Percentiles rank a stretch among this genome's conserved stretches.
These are phyloP conservation scores for Mixornis gularis DNA, from an alignment of 2,113 vertebrate genomes.

Conservation along the genomic window DNA sequence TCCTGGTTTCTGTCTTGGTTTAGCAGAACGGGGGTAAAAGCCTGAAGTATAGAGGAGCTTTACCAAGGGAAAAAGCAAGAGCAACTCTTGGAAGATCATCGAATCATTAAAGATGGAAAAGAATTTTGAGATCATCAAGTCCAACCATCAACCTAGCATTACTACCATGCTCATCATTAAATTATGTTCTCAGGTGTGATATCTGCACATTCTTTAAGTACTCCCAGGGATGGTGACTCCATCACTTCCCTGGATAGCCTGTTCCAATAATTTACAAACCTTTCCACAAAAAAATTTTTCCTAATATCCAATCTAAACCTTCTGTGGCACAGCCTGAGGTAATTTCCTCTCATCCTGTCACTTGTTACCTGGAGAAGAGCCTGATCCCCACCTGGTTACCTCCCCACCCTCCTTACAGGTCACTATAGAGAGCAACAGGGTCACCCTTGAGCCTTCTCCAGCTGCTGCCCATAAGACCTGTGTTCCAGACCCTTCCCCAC, in stretches of 20 bases:
- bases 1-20: not conserved
- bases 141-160: not conserved
- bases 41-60: not conserved
- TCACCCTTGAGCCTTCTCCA: not conserved
- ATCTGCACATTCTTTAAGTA: accelerated
- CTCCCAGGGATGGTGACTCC: not conserved
- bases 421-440: accelerated
- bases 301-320: not conserved
- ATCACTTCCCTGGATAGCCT: not conserved
- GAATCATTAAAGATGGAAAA: not conserved
- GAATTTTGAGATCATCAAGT: not conserved
- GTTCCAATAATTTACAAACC: not conserved
- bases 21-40: not conserved
- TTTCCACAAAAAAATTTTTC: not conserved
- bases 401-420: not conserved
- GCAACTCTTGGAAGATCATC: not conserved
- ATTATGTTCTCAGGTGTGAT: not conserved
- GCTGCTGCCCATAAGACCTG: not conserved
- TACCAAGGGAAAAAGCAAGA: not conserved
- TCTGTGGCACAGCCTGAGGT: not conserved
- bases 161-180: not conserved
- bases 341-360: not conserved
- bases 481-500: not conserved
- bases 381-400: not conserved
- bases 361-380: not conserved